Evolutionary conservation across 2,113 vertebrate species (phyloP).

Genomic region (Brienomyrus brachyistius): DNA sequence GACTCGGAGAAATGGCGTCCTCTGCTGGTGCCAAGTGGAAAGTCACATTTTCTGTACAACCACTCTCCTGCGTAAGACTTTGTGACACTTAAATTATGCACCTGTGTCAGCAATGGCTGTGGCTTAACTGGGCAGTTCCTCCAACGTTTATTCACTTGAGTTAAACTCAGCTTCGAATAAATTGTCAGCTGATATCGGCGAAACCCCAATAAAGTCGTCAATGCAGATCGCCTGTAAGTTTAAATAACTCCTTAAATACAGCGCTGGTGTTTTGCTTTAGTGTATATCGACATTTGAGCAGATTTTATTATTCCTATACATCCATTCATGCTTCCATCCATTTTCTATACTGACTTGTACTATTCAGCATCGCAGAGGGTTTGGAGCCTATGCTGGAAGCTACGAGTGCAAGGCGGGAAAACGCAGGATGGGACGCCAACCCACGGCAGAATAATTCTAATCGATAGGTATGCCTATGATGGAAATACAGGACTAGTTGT

Average conservation of each 20-base stretch:
- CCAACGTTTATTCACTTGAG: not conserved
- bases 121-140: not conserved
- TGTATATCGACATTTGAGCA: not conserved
- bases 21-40: not conserved
- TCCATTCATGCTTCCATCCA: not conserved
- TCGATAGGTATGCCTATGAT: too few relatives aligned
- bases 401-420: too few relatives aligned
- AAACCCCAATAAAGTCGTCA: not conserved
- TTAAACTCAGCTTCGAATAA: not conserved
- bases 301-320: not conserved
- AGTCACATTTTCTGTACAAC: not conserved
- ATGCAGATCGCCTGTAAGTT: not conserved
- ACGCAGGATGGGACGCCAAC: too few relatives aligned
- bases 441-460: too few relatives aligned
- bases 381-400: not conserved
- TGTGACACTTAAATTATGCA: not conserved
- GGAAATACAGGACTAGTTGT: too few relatives aligned
- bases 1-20: not conserved
- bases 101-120: not conserved
- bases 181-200: not conserved
- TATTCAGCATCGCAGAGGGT: not conserved
- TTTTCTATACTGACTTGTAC: not conserved
- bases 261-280: too few relatives aligned
- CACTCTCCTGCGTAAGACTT: not conserved
- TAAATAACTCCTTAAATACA: not conserved